These are phyloP conservation scores for Glaucopsyche alexis DNA, from an alignment of 2,888 invertebrate species.

Conservation along the genomic window DNA sequence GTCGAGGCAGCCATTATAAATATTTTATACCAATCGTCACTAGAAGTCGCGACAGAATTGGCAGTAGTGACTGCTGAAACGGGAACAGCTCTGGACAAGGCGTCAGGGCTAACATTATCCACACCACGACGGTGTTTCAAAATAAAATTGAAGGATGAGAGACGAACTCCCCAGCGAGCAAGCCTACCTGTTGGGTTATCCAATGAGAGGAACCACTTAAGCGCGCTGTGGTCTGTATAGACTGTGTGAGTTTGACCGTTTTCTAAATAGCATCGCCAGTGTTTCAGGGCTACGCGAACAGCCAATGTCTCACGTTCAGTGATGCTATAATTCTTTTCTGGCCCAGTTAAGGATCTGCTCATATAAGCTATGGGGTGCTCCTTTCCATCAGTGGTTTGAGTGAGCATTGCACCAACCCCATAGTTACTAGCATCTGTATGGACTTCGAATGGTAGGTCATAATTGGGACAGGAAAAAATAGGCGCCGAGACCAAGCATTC, in stretches of 20 bases:
- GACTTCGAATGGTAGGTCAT: constrained; percentile 37
- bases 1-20: neutral
- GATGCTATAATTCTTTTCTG: no score
- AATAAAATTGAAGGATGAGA: constrained; percentile 40
- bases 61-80: neutral
- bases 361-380: constrained; percentile 37
- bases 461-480: no score
- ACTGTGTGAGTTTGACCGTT: no score
- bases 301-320: no score
- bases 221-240: no score
- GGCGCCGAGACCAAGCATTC: no score
- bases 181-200: constrained; percentile 42
- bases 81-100: constrained; percentile 33
- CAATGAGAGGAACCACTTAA: no score
- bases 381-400: constrained; percentile 37
- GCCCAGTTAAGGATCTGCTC: neutral
- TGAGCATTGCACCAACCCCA: constrained; percentile 39
- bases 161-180: constrained; percentile 42
- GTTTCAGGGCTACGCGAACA: no score
- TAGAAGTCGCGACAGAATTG: neutral
- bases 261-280: no score
- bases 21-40: neutral
- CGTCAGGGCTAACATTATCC: constrained; percentile 43
- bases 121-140: constrained; percentile 40
- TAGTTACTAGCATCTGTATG: constrained; percentile 41